Base-by-base conservation (phyloP, 2,888 invertebrate species). In the Heteromurus nitidus region DNA sequence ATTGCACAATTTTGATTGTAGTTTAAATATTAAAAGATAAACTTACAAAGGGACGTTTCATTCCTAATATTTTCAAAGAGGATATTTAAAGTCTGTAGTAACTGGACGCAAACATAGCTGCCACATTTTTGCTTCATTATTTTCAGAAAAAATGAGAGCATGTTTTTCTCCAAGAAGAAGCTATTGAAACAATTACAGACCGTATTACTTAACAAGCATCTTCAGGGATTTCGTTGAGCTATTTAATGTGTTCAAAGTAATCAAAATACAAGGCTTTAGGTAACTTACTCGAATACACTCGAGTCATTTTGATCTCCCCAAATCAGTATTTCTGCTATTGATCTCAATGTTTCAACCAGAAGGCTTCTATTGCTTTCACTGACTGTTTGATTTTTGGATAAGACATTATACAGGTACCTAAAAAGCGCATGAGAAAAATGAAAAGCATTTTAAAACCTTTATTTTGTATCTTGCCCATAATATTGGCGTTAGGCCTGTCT, bases 301-400 rank as follows among this genome's bases (percentile, higher is more conserved):
- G 98, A 97, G 90, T 99, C 99, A 92, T 99, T 99, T 90, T 99
- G 99, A 91, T 99, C 99, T 60, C 99, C 99, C 99, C 99, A 99
- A 89, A 99, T 99, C 44, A 99, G 91, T 88, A 99, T 99, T 91
- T 99, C 99, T 3, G 99, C 97, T 88, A 99, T 99, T 74, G 96
- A 96, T 85, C 99, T 92, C 80, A 99, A 90, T 0, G 98, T 98
- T 90, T 99, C 99, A 18, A 99, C 98, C 65, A 99, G 90, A 55
- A 98, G 92, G n/a, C 96, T 94, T 85, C 96, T 92, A 89, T 99
- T 99, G 88, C 94, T 94, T 88, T 98, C 98, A 3, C 95, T 96
- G 0, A 99, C 98, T 0, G 94, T 95, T 88, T 97, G 97, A 90
- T 98, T 98, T 90, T 97, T 96, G 75, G 96, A 95, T 80, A 98